Base-by-base conservation (phyloP, 1,140 invertebrate genomes). In the Belonocnema kinseyi region DNA sequence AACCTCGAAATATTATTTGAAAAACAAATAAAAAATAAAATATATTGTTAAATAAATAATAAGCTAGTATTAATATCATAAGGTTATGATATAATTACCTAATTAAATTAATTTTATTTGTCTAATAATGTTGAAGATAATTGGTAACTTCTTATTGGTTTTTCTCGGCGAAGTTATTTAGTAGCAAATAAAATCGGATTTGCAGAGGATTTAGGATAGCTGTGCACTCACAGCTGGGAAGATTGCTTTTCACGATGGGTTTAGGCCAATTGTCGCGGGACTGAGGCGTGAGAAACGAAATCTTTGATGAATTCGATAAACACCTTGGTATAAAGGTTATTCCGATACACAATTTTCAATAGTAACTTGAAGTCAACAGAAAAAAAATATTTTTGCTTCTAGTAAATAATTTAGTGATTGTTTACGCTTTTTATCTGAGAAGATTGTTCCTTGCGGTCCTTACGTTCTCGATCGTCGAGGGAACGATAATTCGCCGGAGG, bases 361-460 rank as follows among this genome's bases (percentile, higher is more conserved):
- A 7, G 61, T n/a, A 14, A 33, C 58, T 66, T 16, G 40, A 21
- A 14, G 13, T 16, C 7, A 3, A 10, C 13, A 33, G 58, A 7
- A 66, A 66, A 66, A 66, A 14, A 40, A 14, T 66, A 33, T 66
- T 66, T 33, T 61, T 26, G 13, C 16, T 61, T 40, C 40, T 16
- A 40, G 61, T 66, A 66, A 66, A 66, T 66, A 66, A 66, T 66
- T 66, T 66, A 66, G 61, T 40, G 61, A 46, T 66, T 66, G 61
- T 66, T 66, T 66, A 66, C 61, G 61, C 61, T 66, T 66, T 66
- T 66, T 40, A 66, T 66, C 61, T 66, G 26, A 66, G 26, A n/a
- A 66, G 61, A 66, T 66, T 66, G 33, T 66, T 66, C 61, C 61
- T 66, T 66, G 46, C 61, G 61, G 61, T 66, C 61, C 61, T 66